Evolutionary conservation across 1,140 invertebrate species (phyloP), one percentile per base, ranked within the genome.

Genomic region (Meloidogyne exigua): DNA sequence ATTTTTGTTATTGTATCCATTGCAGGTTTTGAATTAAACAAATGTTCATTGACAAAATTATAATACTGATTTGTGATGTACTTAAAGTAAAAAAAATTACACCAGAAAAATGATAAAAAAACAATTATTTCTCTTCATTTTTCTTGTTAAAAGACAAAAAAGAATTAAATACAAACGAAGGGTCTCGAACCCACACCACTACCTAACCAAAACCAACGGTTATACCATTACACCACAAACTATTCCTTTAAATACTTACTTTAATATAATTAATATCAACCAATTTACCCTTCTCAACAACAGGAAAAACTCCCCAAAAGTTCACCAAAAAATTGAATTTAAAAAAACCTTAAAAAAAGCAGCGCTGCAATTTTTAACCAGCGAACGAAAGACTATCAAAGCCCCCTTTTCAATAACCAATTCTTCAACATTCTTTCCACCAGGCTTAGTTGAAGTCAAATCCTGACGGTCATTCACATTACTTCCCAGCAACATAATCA

Each of bases 371-470:
- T 92, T 91, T 89, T 90, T 89, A 12, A 93, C 86, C 23, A 94
- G 90, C 1, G 91, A 88, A 1, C 89, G 90, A 66, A 92, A 91
- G 1, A 92, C 91, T 0, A 91, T 91, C 7, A 91, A 89, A n/a
- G 94, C 86, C 0, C 91, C 91, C 23, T 90, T 89, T 88, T 93
- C 92, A 57, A 92, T 88, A 23, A 92, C 89, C 0, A 89, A 90
- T 87, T 95, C 93, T 42, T 92, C 90, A 65, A 91, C 90, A 81
- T 91, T 93, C 72, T 76, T 77, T 78, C 13, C 67, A 66, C 63
- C 15, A 74, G 32, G 15, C 75, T 76, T 42, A 64, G 78, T 68
- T 57, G 39, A 68, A 7, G 70, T 18, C 15, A 68, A 32, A 36
- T 77, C 39, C 65, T 76, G 36, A n/a, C 82, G 49, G 62, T 69